Base-by-base conservation (phyloP, 2,888 invertebrate species). In the Drosophila rubida region DNA sequence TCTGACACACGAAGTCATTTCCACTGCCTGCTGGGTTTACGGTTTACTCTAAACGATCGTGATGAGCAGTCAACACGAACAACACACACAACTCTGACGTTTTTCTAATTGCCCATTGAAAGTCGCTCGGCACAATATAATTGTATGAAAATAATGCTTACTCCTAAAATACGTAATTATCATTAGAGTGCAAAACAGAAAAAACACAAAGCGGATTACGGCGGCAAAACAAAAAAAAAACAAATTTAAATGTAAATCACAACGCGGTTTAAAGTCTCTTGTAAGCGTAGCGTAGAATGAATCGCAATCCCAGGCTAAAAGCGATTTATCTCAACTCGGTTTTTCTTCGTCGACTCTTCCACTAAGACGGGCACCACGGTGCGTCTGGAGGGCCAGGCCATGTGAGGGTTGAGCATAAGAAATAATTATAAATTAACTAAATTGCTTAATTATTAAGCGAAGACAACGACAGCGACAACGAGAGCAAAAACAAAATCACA, bases 241-340 rank as follows among this genome's bases (percentile, higher is more conserved):
- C 8, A 35, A 59, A 69, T 39, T 39, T 46, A 62, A 67, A 62
- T 55, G 48, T 67, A 71, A 75, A 83, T 81, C 87, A 87, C 84
- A 86, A 65, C 53, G 51, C 37, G 49, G 32, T 69, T 59, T 46
- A 6, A 68, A 75, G 79, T 69, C 72, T 42, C 30, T 53, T 53
- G 5, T 39, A 32, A 30, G 39, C 35, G 8, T 7, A 35, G 8
- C 51, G 14, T 14, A 22, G 32, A 32, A 51, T 61, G 39, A 30
- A 59, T 42, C 35, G 46, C 37, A 54, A 46, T 42, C 57, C 39
- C 19, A 35, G 35, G 25, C 68, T 83, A 90, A 66, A 86, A 88
- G 50, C 88, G 90, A 75, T 85, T 83, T 60, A 89, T 87, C 75
- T 89, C 88, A 61, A 79, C 64, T 74, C 82, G 80, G 53, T 70